Evolutionary conservation across 2,113 vertebrate genomes (phyloP), one percentile per base, ranked within the genome.

Genomic region (Proteles cristata): DNA sequence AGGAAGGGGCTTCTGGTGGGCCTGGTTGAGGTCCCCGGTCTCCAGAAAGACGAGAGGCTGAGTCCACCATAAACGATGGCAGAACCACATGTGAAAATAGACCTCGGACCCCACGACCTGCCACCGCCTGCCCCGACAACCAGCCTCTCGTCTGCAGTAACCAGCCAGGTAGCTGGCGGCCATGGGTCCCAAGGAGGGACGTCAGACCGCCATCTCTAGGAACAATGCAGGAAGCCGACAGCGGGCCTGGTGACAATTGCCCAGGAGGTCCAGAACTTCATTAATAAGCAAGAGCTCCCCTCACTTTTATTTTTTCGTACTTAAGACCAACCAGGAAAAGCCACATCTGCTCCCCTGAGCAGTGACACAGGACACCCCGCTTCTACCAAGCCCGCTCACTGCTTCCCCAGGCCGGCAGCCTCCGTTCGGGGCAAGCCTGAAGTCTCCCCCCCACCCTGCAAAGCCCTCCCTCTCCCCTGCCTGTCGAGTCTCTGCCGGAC

Each of bases 311-410:
- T 25, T 16, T 53, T 61, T 69, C 26, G 19, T 69, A 86, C 39
- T 50, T 14, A 85, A 25, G 39, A 39, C 71, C 88, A 63, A 39
- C 50, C 45, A 53, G 81, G 33, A 26, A 35, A 50, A 43, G 25
- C 14, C 94, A 33, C 21, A 19, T 15, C 1, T 53, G 19, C 89
- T 43, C 69, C 58, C 55, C 17, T 14, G 55, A 69, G 63, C 61
- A 45, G 7, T 23, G 61, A 17, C 35, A 4, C 0, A 19, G 21
- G 10, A 45, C 1, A 5, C 50, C 28, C 61, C 35, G 26, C 16
- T 63, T 21, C 63, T 3, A 0, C 15, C 2, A 0, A 45, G 73
- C n/a, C 61, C 0, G 0, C 35, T 35, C 11, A 53, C 55, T 15
- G 61, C 1, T 1, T n/a, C 73, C 71, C 69, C 74, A 16, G n/a